Evolutionary conservation across 1,140 invertebrate species (phyloP), one percentile per base, ranked within the genome.

Genomic region (Homalodisca vitripennis): DNA sequence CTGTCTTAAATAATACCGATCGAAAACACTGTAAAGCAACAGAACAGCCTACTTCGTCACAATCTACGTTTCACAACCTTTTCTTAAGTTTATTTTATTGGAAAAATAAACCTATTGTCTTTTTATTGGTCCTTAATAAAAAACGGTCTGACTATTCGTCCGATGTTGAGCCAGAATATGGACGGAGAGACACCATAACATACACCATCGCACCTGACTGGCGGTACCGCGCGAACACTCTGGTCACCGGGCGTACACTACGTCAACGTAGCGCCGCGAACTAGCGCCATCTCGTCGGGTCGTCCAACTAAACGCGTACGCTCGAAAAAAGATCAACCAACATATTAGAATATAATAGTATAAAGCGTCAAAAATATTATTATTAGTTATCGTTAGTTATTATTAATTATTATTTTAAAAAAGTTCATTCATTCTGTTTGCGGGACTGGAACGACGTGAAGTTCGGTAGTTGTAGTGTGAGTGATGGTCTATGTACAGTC

Each of bases 401-500:
- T 64, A 64, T 64, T 64, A 64, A 20, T 64, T 27, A 24, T 60
- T n/a, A n/a, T n/a, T n/a, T 63, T 63, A 31, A 63, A 63, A 66
- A 66, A 66, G 41, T 46, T 66, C 41, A 66, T 47, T 31, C 27
- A 31, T 22, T 24, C 24, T 66, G 47, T 22, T 31, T 64, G 34
- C 6, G 26, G 26, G 26, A 47, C 63, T 66, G 41, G 47, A 14
- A 14, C 24, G 63, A 41, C 24, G 63, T 26, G 63, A 66, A 60
- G 1, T n/a, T n/a, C n/a, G n/a, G n/a, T 26, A 60, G 55, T 22
- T 3, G 29, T 60, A 6, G 14, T 26, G 29, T 60, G 55, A 60
- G 27, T 60, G 20, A 55, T 55, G 51, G 34, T 66, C 2, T 66
- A 46, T 60, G 55, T n/a, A 17, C 32, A 69, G 80, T 85, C 82